Base-by-base conservation (phyloP, 2,797 vertebrate species). In the Sylvilagus floridanus region DNA sequence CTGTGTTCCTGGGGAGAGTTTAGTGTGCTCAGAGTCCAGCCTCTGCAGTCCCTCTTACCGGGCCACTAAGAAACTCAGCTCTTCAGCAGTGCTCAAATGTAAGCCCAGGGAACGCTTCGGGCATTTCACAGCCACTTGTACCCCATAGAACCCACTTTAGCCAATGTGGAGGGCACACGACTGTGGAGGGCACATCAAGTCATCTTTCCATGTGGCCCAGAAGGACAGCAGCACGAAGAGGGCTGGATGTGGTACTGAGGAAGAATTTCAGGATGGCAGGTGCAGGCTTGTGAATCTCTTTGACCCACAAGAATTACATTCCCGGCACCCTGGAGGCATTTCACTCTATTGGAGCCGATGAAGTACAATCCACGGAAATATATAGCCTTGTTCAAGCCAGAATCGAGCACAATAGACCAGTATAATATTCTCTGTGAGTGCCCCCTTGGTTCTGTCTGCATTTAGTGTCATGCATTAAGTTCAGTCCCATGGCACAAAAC, bases 401-500 rank as follows among this genome's bases (percentile, higher is more conserved):
- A 86, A 24, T 7, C 57, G 12, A 19, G 28, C 24, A 4, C 14
- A 54, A 16, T 6, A 82, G 62, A 57, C 17, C 17, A 57, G 13
- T 68, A 50, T 6, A 3, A 17, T 32, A 35, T 5, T 42, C 76
- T 2, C 11, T 26, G 28, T 4, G 57, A 32, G 14, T 30, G 7
- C 6, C 10, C 9, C 2, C 10, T 32, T 7, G 24, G 24, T 28
- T 3, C 4, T 5, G 12, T 54, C 47, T 77, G 42, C 26, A 11
- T 5, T 32, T 35, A 50, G 32, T 4, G 0, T 22, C 19, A 54
- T 11, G 3, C 3, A 10, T 2, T 35, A 62, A 82, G 32, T n/a
- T 63, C n/a, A 26, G 8, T 3, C 24, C 47, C 4, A 0, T 22
- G 42, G 9, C 5, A 62, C 4, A 2, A 0, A 22, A 28, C 0